These are phyloP conservation scores for Manduca sexta DNA, from an alignment of 1,140 invertebrate genomes.

Conservation along the genomic window DNA sequence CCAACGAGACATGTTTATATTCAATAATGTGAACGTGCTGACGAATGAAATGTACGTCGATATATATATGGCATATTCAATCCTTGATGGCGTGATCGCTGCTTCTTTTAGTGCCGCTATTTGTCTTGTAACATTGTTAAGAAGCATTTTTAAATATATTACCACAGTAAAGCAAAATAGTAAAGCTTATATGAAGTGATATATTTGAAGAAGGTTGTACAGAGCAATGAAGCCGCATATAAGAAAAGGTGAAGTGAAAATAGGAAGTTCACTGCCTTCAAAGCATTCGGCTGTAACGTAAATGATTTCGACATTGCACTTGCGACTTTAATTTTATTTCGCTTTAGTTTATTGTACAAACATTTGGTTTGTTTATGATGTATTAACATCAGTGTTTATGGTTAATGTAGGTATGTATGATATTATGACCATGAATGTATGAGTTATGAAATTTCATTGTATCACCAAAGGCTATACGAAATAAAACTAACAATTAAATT, in stretches of 20 bases:
- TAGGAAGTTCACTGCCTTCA: slow-evolving; percentile 36
- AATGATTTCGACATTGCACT: not conserved
- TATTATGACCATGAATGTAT: not conserved
- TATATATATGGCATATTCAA: slow-evolving; percentile 22
- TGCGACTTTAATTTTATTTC: not conserved
- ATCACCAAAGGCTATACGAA: too few relatives aligned
- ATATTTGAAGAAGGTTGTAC: slow-evolving; percentile 11
- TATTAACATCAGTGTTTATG: not conserved
- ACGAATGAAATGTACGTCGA: slow-evolving; percentile 15
- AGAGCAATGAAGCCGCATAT: slow-evolving; percentile 48
- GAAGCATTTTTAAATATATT: not conserved
- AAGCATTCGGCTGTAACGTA: slow-evolving; percentile 23
- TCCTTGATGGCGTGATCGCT: slow-evolving; percentile 4
- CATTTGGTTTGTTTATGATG: not conserved
- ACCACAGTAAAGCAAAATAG: not conserved
- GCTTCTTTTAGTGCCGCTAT: slow-evolving; percentile 1
- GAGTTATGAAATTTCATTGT: not conserved
- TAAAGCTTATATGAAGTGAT: slow-evolving; percentile 4
- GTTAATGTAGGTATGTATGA: not conserved
- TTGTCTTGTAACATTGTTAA: slow-evolving; percentile 1
- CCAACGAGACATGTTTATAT: slow-evolving; percentile 17
- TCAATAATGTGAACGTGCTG: slow-evolving; percentile 29
- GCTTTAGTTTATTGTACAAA: not conserved
- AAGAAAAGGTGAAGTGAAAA: slow-evolving; percentile 44
- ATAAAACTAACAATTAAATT: too few relatives aligned